Evolutionary conservation across 2,888 invertebrate genomes (phyloP).

Genomic region (Orchesella flavescens): DNA sequence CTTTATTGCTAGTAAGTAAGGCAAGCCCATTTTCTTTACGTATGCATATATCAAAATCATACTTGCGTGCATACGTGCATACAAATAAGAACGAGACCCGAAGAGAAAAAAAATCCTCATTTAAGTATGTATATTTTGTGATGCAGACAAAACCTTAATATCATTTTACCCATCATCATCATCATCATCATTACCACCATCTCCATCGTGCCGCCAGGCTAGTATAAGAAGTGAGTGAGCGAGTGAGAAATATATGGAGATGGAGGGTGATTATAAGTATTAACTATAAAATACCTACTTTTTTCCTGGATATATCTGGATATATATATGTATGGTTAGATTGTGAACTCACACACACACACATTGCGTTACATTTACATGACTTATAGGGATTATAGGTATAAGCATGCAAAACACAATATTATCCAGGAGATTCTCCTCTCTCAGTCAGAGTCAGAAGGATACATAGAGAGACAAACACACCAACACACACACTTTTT

Average conservation of each 20-base stretch:
- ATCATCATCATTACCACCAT: not conserved
- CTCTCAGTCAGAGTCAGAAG: not conserved
- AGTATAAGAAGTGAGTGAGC: no score
- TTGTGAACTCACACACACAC: conserved; percentile 5
- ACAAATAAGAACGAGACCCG: not conserved
- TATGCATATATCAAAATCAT: no score
- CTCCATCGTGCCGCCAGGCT: not conserved
- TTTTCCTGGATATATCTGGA: conserved; percentile 3
- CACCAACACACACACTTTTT: conserved; percentile 3
- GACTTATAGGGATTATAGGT: not conserved
- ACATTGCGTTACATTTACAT: conserved; percentile 26
- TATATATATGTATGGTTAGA: not conserved
- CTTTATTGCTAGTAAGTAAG: not conserved
- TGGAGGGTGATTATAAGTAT: conserved; percentile 19
- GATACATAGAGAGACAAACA: conserved; percentile 5
- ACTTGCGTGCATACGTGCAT: not conserved
- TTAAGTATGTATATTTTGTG: conserved; percentile 5
- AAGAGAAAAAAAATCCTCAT: conserved; percentile 5
- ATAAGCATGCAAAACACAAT: not conserved
- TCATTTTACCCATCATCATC: conserved; percentile 19
- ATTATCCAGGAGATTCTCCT: not conserved
- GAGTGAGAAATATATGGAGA: not conserved
- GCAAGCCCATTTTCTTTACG: conserved; percentile 15
- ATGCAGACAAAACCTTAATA: conserved; percentile 34
- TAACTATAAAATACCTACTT: not conserved